Evolutionary conservation across 2,113 vertebrate species (phyloP).

Genomic region (Silurus asotus): DNA sequence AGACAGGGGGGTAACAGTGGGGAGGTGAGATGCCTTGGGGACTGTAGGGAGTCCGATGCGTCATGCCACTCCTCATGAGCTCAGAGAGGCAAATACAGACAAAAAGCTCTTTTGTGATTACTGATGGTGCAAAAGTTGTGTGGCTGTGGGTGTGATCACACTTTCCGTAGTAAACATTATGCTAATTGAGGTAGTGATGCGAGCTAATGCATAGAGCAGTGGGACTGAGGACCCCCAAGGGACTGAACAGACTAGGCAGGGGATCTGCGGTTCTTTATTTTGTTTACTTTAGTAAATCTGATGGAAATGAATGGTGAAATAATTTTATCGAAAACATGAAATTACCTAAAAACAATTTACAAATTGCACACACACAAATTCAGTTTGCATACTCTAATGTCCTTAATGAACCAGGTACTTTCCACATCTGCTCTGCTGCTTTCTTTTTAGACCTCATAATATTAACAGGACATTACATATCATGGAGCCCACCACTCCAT

Average conservation of each 20-base stretch:
- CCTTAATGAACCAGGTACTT: constrained; percentile 13
- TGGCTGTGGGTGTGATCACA: background rate
- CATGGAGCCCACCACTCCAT: constrained; percentile 30
- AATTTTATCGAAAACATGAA: no score
- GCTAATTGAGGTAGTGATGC: constrained; percentile 18
- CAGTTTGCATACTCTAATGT: constrained; percentile 35
- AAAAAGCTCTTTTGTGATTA: background rate
- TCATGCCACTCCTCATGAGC: background rate
- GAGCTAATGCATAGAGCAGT: constrained; percentile 30
- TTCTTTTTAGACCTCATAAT: background rate
- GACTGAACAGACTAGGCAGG: background rate
- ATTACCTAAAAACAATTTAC: no score
- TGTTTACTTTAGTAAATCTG: no score
- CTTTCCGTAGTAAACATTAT: constrained; percentile 32
- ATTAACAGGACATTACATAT: constrained; percentile 29
- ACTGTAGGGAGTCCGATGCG: constrained; percentile 8
- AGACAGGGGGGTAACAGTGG: constrained; percentile 24
- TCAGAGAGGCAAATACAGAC: background rate
- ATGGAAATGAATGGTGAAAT: no score
- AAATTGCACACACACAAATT: constrained; percentile 23
- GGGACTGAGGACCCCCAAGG: background rate
- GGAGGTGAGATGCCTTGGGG: background rate
- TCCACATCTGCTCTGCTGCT: background rate
- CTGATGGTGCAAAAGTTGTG: background rate
- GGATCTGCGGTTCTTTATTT: background rate